Evolutionary conservation across 2,888 invertebrate species (phyloP).

Genomic region (Noctua fimbriata): DNA sequence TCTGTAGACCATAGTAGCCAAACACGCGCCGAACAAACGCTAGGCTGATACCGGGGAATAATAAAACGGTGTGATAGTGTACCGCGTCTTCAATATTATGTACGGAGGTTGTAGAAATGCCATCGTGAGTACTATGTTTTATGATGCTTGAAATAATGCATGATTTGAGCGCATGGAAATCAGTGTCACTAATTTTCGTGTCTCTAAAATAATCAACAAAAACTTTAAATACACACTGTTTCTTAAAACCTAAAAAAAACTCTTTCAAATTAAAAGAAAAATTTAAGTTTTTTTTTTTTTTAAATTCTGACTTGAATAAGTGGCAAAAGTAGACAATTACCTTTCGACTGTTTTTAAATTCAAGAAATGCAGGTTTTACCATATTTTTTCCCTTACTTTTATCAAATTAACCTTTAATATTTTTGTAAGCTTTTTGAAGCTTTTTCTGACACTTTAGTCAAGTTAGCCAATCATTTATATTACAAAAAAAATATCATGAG

Average conservation of each 20-base stretch:
- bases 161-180: slow-evolving; percentile 31
- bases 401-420: background rate
- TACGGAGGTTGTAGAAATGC: slow-evolving; percentile 72
- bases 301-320: background rate
- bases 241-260: too few relatives aligned
- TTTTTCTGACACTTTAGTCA: background rate
- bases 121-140: slow-evolving; percentile 71
- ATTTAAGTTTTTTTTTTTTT: background rate
- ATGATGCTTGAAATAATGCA: slow-evolving; percentile 50
- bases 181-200: slow-evolving; percentile 37
- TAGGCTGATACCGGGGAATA: slow-evolving; percentile 18
- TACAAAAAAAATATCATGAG: background rate
- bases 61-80: slow-evolving; percentile 49
- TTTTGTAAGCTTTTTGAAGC: background rate
- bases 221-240: background rate
- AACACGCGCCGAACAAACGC: slow-evolving; percentile 39
- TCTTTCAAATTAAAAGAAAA: background rate
- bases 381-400: background rate
- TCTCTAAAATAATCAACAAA: background rate
- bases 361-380: background rate
- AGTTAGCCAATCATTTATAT: background rate
- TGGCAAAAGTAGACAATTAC: background rate
- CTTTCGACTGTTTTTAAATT: background rate
- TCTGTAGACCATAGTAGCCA: slow-evolving; percentile 28
- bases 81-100: slow-evolving; percentile 64